These are phyloP conservation scores for Cancer borealis DNA, from an alignment of 2,888 invertebrate species.

Conservation along the genomic window DNA sequence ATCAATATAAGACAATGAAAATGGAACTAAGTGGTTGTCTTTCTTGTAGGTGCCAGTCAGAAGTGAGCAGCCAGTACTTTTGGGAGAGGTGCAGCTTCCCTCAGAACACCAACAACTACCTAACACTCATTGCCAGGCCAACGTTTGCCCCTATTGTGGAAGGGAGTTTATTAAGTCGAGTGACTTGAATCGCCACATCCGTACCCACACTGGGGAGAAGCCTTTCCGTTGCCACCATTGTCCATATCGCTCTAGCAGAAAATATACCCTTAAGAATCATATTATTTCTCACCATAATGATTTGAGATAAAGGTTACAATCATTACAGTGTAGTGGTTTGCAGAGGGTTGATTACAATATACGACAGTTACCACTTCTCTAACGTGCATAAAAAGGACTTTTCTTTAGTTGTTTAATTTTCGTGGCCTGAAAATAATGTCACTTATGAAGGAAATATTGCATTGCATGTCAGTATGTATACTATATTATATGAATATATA, in stretches of 20 bases:
- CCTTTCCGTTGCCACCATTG: constrained; percentile 64
- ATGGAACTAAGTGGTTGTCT: constrained; percentile 65
- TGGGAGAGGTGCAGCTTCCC: constrained; percentile 51
- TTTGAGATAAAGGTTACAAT: not conserved
- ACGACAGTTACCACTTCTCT: not conserved
- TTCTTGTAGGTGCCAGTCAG: constrained; percentile 66
- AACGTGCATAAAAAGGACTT: not conserved
- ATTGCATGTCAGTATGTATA: too few species aligned
- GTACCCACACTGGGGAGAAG: constrained; percentile 70
- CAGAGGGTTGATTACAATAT: not conserved
- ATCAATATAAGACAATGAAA: not conserved
- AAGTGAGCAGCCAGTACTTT: constrained; percentile 54
- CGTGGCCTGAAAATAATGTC: not conserved
- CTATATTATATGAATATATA: too few species aligned
- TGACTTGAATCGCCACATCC: constrained; percentile 68
- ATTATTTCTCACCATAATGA: constrained; percentile 61
- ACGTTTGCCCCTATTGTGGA: constrained; percentile 65
- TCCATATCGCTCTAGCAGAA: constrained; percentile 70
- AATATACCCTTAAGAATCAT: constrained; percentile 63
- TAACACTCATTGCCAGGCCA: constrained; percentile 47
- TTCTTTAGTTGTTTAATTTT: not conserved
- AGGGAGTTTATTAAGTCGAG: constrained; percentile 64
- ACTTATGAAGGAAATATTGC: too few species aligned
- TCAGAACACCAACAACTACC: constrained; percentile 40
- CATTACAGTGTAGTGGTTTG: not conserved